phyloP scores from a whole-genome alignment of 2,888 invertebrate species.

The Tiphia femorata region DNA sequence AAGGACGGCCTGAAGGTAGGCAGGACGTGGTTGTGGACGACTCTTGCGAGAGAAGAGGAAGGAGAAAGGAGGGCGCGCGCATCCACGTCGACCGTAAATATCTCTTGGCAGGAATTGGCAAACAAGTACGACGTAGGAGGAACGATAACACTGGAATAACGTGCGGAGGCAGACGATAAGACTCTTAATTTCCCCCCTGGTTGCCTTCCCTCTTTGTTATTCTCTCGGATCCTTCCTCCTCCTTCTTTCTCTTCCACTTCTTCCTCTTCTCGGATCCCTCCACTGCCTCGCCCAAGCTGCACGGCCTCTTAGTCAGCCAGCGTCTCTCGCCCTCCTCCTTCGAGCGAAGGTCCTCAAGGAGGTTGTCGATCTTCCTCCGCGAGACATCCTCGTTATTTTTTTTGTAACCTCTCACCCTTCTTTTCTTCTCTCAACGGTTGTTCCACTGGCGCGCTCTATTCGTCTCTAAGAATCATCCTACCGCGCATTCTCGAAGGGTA shows the following conservation, averaged over 20 bases:
- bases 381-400: too few species aligned
- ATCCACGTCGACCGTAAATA: not conserved
- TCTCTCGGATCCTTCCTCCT: not conserved
- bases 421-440: too few species aligned
- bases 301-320: not conserved
- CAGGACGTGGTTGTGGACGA: too few species aligned
- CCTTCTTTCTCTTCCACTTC: conserved; percentile 14
- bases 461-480: too few species aligned
- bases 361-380: conserved; percentile 5
- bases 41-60: too few species aligned
- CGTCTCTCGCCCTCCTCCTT: not conserved
- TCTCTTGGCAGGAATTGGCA: conserved; percentile 5
- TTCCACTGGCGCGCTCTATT: too few species aligned
- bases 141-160: conserved; percentile 1
- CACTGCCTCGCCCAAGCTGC: conserved; percentile 10
- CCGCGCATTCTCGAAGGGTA: too few species aligned
- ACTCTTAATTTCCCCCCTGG: not conserved
- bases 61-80: too few species aligned
- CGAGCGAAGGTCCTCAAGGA: not conserved
- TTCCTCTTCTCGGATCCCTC: conserved; percentile 14
- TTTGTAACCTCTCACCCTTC: too few species aligned
- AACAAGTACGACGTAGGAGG: not conserved
- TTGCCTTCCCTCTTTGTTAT: not conserved
- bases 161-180: not conserved
- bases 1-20: too few species aligned